Evolutionary conservation across 2,797 vertebrate species (phyloP), one percentile per base, ranked within the genome.

Genomic region (Crocodylus rhombifer): DNA sequence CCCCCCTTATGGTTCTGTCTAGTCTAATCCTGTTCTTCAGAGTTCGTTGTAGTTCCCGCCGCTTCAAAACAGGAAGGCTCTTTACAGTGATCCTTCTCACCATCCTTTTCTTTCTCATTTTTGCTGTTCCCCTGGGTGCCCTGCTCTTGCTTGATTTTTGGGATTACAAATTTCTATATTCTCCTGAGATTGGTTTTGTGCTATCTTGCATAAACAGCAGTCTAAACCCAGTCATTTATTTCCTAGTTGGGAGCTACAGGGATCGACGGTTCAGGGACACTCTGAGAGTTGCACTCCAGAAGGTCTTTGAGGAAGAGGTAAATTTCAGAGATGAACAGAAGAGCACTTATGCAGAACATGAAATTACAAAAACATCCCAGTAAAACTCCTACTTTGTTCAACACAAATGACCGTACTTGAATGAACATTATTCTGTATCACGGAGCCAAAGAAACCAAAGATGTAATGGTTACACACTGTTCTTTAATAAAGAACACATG

Each of bases 21-120:
- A 97, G 94, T 82, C 63, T 97, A 15, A 90, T 26, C 11, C 89
- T 97, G 86, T 85, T 97, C 61, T 30, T 93, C 6, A 69, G 80
- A 26, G 78, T 96, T 58, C 88, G 93, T 80, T 97, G 94, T 63
- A 96, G 92, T 75, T 92, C 96, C 57, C 94, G 90, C 6, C 26
- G 20, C 12, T 10, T 94, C 20, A 95, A 13, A 14, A 86, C 91
- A 0, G 94, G 95, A 20, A 92, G 95, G 64, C 87, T 97, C 77
- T 97, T 95, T 23, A 64, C n/a, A 0, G 51, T 95, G 26, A 85
- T 96, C n/a, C 42, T 94, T 84, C 75, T 96, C 84, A 96, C 95
- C 0, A 36, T 96, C 36, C 83, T 96, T 28, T 84, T 96, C 84
- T 98, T 97, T 77, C 82, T 97, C 58, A 84, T 97, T 61, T 97